Conservation (phyloP, 2,888 invertebrate species). For the Euspilapteryx auroguttella region DNA sequence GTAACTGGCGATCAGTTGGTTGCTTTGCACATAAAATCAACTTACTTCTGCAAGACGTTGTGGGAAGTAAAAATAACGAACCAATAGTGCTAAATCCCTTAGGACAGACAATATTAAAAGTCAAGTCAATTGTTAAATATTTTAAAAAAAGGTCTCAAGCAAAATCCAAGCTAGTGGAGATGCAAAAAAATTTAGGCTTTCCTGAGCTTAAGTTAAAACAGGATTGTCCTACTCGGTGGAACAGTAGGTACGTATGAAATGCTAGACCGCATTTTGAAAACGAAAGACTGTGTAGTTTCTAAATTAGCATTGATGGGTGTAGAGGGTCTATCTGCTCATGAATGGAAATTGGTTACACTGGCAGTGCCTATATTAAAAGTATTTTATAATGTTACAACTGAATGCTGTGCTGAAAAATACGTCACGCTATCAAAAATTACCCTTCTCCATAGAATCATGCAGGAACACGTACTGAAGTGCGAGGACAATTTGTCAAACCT, state of each 20-base stretch:
- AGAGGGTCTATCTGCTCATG: background rate
- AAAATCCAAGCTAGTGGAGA: background rate
- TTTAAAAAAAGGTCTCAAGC: constrained; percentile 7
- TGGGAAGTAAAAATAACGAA: constrained; percentile 3
- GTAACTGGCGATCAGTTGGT: constrained; percentile 10
- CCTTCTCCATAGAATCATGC: background rate
- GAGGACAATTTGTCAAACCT: background rate
- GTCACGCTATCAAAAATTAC: background rate
- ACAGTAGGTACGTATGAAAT: constrained; percentile 1
- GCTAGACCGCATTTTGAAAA: background rate
- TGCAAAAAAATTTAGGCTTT: background rate
- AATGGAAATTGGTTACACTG: background rate
- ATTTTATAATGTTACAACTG: background rate
- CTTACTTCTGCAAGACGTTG: constrained; percentile 11
- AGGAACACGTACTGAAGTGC: background rate
- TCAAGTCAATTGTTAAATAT: constrained; percentile 6
- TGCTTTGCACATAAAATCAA: constrained; percentile 15
- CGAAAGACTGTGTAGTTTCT: background rate
- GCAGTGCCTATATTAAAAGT: background rate
- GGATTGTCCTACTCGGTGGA: background rate
- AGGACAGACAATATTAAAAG: constrained; percentile 4
- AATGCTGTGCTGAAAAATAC: constrained; percentile 1
- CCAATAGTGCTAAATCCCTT: background rate
- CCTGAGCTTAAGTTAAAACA: constrained; percentile 2
- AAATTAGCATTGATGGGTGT: background rate